Evolutionary conservation across 53 echinoderm and acorn worm genomes (phyloP), one percentile per base, ranked within the genome.

Genomic region (Stichopus horrens): DNA sequence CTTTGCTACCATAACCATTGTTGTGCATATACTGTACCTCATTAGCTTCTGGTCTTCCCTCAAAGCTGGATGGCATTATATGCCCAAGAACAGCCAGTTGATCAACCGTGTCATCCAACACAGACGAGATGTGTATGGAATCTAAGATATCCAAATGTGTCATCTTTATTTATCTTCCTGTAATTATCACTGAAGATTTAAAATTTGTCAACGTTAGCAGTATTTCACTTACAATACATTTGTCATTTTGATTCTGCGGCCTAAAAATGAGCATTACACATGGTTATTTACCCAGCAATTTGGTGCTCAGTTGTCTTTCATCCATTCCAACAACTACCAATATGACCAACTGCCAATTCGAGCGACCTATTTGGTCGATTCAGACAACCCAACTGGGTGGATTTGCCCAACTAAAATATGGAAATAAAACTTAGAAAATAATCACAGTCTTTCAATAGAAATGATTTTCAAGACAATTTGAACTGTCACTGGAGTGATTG

Each of bases 41-140:
- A 89, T 91, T 95, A 0, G 96, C 94, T 90, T 95, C 96, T 54
- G 92, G 86, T 89, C 93, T 90, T 7, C 94, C 94, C 83, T 96
- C 96, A 73, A 93, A 92, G 9, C 93, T 96, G 20, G 84, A 74
- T 58, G 96, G 94, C 95, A 96, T 96, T 52, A 96, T 96, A 75
- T 92, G 93, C 5, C 94, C 96, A 21, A 95, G 88, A 60, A 96
- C 92, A 55, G 96, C 94, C 37, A 95, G 88, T 86, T 96, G 94
- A 83, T 96, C 94, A 82, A 92, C 92, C 13, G 94, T 93, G 80
- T 96, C 94, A 52, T 93, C 93, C 58, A 95, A 67, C 53, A 94
- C 96, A 54, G 95, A 90, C 86, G 87, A 90, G 23, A 96, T 88
- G 77, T 94, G 88, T 23, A 96, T 77, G 1, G 94, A 74, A 89